A percentile compares a stretch with the other conserved stretches of the same genome.
phyloP scores from a whole-genome alignment of 2,797 vertebrate genomes.

The Neosalanx taihuensis region DNA sequence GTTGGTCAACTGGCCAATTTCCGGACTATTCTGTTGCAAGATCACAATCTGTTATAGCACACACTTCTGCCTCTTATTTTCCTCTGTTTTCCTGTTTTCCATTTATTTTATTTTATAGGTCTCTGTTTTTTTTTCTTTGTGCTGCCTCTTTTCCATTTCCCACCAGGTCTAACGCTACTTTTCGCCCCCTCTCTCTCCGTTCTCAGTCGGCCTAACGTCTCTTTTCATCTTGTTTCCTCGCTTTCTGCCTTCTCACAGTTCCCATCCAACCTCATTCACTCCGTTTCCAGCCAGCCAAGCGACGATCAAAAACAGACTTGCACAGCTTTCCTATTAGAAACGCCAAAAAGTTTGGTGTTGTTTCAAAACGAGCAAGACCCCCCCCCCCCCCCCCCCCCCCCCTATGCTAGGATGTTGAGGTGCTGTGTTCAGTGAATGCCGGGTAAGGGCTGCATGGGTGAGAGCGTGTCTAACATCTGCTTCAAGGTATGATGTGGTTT shows the following conservation, averaged over 20 bases:
- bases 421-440: constrained; percentile 13
- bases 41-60: constrained; percentile 49
- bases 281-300: background rate
- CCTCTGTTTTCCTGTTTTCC: background rate
- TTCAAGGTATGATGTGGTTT: constrained; percentile 23
- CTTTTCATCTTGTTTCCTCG: background rate
- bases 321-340: background rate
- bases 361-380: background rate
- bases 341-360: background rate
- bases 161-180: background rate
- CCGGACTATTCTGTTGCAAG: constrained; percentile 60
- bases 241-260: background rate
- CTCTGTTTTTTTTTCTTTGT: background rate
- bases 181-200: background rate
- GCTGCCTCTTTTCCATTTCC: background rate
- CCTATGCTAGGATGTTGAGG: background rate
- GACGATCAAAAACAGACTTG: background rate
- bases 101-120: background rate
- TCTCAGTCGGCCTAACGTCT: background rate
- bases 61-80: constrained; percentile 13
- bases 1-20: constrained; percentile 64
- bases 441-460: background rate
- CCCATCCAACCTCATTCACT: background rate
- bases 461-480: background rate
- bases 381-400: background rate